phyloP scores from a whole-genome alignment of 2,113 vertebrate species.

The Anser cygnoides region DNA sequence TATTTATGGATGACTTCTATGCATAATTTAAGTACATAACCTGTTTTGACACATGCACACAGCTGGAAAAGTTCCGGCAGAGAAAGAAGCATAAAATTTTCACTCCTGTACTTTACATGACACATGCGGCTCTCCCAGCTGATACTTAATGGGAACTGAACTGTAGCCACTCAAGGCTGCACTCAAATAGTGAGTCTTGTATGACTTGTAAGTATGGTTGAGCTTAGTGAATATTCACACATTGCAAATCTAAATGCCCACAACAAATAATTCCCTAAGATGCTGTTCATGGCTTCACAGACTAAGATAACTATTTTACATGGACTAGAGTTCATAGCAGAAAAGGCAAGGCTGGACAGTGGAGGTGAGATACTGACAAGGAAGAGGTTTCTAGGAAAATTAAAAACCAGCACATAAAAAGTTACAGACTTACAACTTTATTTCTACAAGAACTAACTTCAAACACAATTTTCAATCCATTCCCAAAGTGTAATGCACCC shows the following conservation, averaged over 20 bases:
- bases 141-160: neutral
- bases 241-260: neutral
- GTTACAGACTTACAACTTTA: neutral
- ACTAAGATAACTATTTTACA: neutral
- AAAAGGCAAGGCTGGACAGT: neutral
- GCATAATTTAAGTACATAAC: constrained; percentile 35
- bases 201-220: neutral
- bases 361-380: neutral
- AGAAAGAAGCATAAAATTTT: neutral
- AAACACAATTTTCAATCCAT: neutral
- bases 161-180: neutral
- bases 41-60: constrained; percentile 49
- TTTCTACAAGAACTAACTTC: neutral
- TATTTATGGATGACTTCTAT: constrained; percentile 54
- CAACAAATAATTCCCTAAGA: neutral
- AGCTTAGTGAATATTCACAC: neutral
- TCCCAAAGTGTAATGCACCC: neutral
- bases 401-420: neutral
- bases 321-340: neutral
- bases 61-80: neutral
- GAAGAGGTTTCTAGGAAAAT: neutral
- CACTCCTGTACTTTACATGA: neutral
- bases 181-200: neutral
- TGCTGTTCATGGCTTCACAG: neutral
- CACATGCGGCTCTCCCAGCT: neutral